phyloP scores from a whole-genome alignment of 1,140 invertebrate genomes.

The Papilio machaon region DNA sequence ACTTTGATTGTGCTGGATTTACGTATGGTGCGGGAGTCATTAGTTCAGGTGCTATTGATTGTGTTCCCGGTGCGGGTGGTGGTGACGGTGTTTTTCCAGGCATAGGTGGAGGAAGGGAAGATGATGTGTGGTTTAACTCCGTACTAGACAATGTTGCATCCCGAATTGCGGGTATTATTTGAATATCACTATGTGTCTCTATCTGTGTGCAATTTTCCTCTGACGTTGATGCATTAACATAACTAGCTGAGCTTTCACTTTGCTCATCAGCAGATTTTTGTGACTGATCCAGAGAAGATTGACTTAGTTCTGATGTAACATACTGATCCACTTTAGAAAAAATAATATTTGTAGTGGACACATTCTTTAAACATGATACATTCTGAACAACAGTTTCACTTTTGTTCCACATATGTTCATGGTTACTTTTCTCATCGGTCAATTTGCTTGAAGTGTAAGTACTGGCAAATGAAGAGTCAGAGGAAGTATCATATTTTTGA shows the following conservation, averaged over 20 bases:
- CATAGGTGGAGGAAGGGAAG: constrained; percentile 34
- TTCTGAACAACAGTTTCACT: constrained; percentile 22
- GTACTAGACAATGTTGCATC: constrained; percentile 10
- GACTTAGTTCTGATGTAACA: constrained; percentile 18
- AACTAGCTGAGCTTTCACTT: constrained; percentile 25
- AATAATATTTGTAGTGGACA: constrained; percentile 22
- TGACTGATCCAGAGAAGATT: constrained; percentile 11
- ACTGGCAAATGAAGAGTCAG: constrained; percentile 68
- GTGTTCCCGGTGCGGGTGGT: constrained; percentile 41
- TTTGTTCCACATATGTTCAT: constrained; percentile 42
- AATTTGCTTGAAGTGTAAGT: constrained; percentile 57
- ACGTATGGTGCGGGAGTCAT: constrained; percentile 34
- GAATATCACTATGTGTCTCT: constrained; percentile 5
- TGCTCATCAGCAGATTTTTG: constrained; percentile 11
- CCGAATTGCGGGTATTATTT: background rate
- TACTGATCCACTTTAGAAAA: constrained; percentile 26
- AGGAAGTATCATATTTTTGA: constrained; percentile 60
- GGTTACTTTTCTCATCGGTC: constrained; percentile 48
- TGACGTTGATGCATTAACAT: constrained; percentile 9
- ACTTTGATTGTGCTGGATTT: constrained; percentile 27
- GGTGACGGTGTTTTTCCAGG: constrained; percentile 41
- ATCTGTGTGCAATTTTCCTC: background rate
- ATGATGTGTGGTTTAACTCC: constrained; percentile 9
- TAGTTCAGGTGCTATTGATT: constrained; percentile 37
- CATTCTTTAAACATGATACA: constrained; percentile 17